Evolutionary conservation across 2,113 vertebrate genomes (phyloP), one percentile per base, ranked within the genome.

Genomic region (Uria lomvia): DNA sequence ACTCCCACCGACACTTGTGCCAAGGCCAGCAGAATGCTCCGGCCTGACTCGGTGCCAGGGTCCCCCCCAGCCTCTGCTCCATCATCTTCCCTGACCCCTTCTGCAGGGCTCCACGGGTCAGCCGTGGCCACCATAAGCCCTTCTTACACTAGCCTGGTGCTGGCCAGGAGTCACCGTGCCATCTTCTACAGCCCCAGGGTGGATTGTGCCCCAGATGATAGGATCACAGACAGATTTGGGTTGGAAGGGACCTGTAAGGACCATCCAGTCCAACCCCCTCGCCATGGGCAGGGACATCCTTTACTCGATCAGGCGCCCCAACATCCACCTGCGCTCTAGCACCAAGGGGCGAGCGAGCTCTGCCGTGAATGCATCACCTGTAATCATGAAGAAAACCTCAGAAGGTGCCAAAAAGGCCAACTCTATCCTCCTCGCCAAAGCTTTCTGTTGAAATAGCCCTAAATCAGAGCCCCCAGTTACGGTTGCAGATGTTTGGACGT

Each of bases 401-500:
- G 36, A 43, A 45, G 12, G 4, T 43, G 34, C 67, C 65, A 45
- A 24, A 79, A 59, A 89, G 77, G 19, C 38, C 68, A 24, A 20
- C 30, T 8, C 10, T 16, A 83, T 6, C 40, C 36, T 36, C 50
- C 21, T 59, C 12, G 3, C 52, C 81, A 78, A 67, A 63, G 13
- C 12, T n/a, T 14, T 13, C 50, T 36, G 53, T 9, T 52, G 40
- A 52, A 68, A 5, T 5, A 85, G 49, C 58, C 53, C 62, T 34
- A 3, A 56, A 27, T 11, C 32, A 2, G 55, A 72, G 77, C 68
- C 73, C 6, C 0, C 3, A 6, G 34, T 5, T n/a, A 5, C 0
- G 0, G 42, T 5, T 66, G 72, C 55, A 59, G 59, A 32, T 24
- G 32, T 88, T 42, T 1, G 5, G 83, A 40, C 0, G 2, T 36